A percentile compares a stretch with the other conserved stretches of the same genome.
Evolutionary conservation across 2,888 invertebrate genomes (phyloP).

Genomic region (Synanthedon andrenaeformis): DNA sequence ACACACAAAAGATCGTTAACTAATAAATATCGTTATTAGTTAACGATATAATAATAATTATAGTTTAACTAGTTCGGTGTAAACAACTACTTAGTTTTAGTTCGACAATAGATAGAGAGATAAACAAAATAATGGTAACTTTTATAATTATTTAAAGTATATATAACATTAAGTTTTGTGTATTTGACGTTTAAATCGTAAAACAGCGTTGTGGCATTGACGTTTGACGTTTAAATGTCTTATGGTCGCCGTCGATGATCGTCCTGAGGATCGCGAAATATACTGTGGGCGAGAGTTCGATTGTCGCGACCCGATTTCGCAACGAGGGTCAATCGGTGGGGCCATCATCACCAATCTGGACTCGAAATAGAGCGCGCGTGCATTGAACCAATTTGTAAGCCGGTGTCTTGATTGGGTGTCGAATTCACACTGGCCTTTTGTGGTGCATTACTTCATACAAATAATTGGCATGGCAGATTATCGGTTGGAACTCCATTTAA

Average conservation of each 20-base stretch:
- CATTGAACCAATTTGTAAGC: constrained; percentile 23
- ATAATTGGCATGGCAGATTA: no score
- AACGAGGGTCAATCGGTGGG: constrained; percentile 59
- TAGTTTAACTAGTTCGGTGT: no score
- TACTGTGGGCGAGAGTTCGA: constrained; percentile 15
- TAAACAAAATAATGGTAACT: neutral
- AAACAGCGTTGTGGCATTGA: constrained; percentile 51
- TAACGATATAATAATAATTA: no score
- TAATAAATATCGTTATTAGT: no score
- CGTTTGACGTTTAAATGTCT: constrained; percentile 61
- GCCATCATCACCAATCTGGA: constrained; percentile 56
- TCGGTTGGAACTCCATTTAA: no score
- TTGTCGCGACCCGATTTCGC: constrained; percentile 34
- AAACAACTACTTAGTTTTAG: no score
- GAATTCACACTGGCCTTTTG: neutral
- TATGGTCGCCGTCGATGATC: constrained; percentile 53
- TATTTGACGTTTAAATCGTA: constrained; percentile 13
- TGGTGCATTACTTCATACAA: no score
- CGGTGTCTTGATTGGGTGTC: neutral
- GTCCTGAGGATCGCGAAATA: constrained; percentile 50
- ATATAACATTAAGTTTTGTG: constrained; percentile 23
- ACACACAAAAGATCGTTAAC: no score
- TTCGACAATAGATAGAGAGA: no score
- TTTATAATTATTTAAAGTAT: constrained; percentile 11
- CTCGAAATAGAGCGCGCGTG: constrained; percentile 34